phyloP scores from a whole-genome alignment of 2,888 invertebrate species.

The Tenthredo notha region DNA sequence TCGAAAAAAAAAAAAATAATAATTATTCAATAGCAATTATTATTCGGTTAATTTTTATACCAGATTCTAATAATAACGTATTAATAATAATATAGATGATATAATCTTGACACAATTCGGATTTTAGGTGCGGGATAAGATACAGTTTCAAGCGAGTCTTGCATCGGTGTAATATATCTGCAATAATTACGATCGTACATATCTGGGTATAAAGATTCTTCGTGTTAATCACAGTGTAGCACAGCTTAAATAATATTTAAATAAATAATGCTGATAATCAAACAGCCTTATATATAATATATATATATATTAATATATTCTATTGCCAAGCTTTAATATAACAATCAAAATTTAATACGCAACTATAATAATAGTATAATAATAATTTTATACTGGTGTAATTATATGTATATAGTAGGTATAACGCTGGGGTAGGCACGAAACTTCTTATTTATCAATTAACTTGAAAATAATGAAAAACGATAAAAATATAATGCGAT shows the following conservation, averaged over 20 bases:
- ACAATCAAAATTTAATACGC: neutral
- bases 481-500: neutral
- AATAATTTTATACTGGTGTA: neutral
- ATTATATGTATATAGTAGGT: neutral
- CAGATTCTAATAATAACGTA: neutral
- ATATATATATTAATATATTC: too few relatives aligned
- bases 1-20: neutral
- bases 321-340: neutral
- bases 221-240: conserved; percentile 68
- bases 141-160: neutral
- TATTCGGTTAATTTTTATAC: neutral
- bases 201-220: neutral
- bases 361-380: neutral
- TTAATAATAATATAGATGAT: neutral
- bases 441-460: neutral
- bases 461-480: neutral
- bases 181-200: neutral
- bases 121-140: conserved; percentile 48
- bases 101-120: conserved; percentile 6
- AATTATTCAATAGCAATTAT: neutral
- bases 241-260: conserved; percentile 61
- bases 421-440: neutral
- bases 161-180: neutral
- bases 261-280: neutral
- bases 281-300: too few relatives aligned